Evolutionary conservation across 2,113 vertebrate species (phyloP).

Genomic region (Sphaerodactylus townsendi): DNA sequence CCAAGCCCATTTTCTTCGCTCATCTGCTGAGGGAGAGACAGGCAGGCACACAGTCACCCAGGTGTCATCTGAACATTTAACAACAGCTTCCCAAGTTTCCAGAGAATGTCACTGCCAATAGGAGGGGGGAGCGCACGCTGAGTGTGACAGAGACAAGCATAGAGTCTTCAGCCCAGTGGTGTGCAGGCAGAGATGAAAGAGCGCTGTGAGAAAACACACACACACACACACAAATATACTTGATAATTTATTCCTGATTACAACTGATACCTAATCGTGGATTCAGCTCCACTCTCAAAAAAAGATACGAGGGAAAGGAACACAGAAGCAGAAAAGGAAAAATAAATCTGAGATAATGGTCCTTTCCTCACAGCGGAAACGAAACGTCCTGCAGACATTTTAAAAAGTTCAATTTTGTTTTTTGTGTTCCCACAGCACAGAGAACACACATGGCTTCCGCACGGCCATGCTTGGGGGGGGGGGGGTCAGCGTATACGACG

Average conservation of each 20-base stretch:
- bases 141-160: neutral
- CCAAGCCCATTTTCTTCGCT: neutral
- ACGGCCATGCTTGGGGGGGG: no score
- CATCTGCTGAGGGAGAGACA: slow-evolving; percentile 19
- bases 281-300: slow-evolving; percentile 12
- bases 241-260: neutral
- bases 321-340: accelerated
- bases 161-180: neutral
- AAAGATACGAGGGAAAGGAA: neutral
- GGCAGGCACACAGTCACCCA: neutral
- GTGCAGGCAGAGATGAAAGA: neutral
- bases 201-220: neutral
- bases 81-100: slow-evolving; percentile 7
- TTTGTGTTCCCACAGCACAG: no score
- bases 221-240: neutral
- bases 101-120: neutral
- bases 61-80: slow-evolving; percentile 14
- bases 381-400: no score
- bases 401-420: no score
- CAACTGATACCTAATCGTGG: slow-evolving; percentile 29
- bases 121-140: neutral
- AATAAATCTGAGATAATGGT: neutral
- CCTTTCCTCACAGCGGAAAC: no score
- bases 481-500: no score
- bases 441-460: no score